phyloP scores from a whole-genome alignment of 2,888 invertebrate genomes.

The Coecobrya sp. region DNA sequence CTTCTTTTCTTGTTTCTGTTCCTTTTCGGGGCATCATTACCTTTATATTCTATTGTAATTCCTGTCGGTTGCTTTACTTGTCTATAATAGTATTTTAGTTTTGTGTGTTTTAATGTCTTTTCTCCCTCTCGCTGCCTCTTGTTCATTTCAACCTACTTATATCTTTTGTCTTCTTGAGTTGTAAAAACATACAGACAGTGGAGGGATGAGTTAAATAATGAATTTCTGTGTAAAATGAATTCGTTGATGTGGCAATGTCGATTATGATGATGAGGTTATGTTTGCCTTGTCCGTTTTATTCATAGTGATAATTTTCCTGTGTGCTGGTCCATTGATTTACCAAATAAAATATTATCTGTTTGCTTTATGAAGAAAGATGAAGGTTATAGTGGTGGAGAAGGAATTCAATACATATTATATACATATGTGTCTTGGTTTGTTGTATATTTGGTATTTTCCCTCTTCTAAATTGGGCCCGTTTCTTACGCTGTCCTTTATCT shows the following conservation, averaged over 20 bases:
- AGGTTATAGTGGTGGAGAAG: not conserved
- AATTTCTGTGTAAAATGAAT: conserved; percentile 41
- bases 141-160: conserved; percentile 4
- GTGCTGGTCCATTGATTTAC: conserved; percentile 51
- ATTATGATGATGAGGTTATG: not conserved
- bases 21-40: conserved; percentile 50
- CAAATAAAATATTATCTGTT: too few species aligned
- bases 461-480: not conserved
- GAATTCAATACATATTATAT: not conserved
- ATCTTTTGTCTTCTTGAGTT: conserved; percentile 40
- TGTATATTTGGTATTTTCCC: conserved; percentile 5
- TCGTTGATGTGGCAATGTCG: not conserved
- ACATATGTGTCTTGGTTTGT: conserved; percentile 33
- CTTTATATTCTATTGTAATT: conserved; percentile 2
- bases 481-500: not conserved
- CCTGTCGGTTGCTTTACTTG: too few species aligned
- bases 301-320: conserved; percentile 41
- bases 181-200: not conserved
- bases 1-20: not conserved
- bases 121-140: not conserved
- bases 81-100: too few species aligned
- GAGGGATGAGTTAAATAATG: conserved; percentile 8
- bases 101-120: not conserved
- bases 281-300: conserved; percentile 65
- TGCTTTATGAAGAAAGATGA: not conserved